Evolutionary conservation across 2,797 vertebrate species (phyloP), one percentile per base, ranked within the genome.

Genomic region (Austrolebias charrua): DNA sequence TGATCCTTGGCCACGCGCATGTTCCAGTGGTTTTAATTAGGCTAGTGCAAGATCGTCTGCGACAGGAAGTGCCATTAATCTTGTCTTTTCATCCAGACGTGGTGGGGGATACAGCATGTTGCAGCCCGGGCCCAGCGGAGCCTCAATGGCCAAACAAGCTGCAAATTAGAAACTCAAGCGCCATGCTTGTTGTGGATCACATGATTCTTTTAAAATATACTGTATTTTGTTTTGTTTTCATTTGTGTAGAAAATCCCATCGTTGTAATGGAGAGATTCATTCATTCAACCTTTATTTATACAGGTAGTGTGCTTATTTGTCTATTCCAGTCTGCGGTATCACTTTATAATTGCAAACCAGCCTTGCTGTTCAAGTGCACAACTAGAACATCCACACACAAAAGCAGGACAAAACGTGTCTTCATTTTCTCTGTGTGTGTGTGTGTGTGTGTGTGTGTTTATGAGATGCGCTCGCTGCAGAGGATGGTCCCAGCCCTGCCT

Each of bases 51-150:
- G 93, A 93, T 92, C 91, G 92, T 85, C 89, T 81, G 88, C 85
- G 89, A 90, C 90, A 91, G 91, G 94, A 94, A 95, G 93, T 92
- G 92, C 93, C 91, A 96, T 96, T 96, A 95, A 95, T 96, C 95
- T 95, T 94, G 91, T 92, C 93, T 94, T 82, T 94, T 93, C 93
- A 91, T 93, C 93, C 73, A 50, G 33, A 63, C 53, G 57, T 70
- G 48, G 63, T 14, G 63, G 47, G 60, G 57, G 61, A 19, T 59
- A 24, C 62, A 73, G 77, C 80, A 79, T 91, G 88, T 88, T 90
- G 92, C 88, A 85, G 75, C 83, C 52, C 50, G 62, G 79, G 63
- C 71, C 73, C 80, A 66, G 52, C 31, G 78, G 82, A 82, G 62
- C 69, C 72, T 64, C 63, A 68, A 73, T 71, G 70, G 68, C 76